Evolutionary conservation across 2,113 vertebrate genomes (phyloP).

Genomic region (Melanostigma gelatinosum): DNA sequence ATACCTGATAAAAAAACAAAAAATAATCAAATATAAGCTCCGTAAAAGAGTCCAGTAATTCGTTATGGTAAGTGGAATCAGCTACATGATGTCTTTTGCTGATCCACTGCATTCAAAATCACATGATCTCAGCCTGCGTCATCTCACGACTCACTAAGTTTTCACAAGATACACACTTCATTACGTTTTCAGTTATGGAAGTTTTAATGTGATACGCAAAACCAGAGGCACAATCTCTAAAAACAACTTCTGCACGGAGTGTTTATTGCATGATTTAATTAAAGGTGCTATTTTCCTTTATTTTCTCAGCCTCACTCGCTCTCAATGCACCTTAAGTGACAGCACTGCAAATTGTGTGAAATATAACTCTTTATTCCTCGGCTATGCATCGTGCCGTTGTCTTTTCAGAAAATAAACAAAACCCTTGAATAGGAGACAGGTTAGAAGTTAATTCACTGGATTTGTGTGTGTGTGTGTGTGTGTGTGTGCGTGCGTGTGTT

Average conservation of each 20-base stretch:
- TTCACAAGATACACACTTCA: slow-evolving; percentile 28
- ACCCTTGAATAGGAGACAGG: slow-evolving; percentile 9
- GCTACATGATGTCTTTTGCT: background rate
- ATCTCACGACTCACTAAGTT: slow-evolving; percentile 41
- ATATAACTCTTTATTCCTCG: slow-evolving; percentile 14
- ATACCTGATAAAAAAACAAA: slow-evolving; percentile 77
- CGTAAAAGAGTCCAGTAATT: background rate
- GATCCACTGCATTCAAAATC: slow-evolving; percentile 10
- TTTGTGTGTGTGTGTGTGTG: background rate
- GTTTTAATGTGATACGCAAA: slow-evolving; percentile 9
- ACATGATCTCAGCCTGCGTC: background rate
- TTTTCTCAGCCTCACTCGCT: slow-evolving; percentile 26
- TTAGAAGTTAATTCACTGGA: background rate
- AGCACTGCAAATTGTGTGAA: slow-evolving; percentile 40
- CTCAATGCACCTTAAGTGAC: slow-evolving; percentile 39
- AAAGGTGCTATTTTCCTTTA: slow-evolving; percentile 35
- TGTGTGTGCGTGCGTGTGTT: background rate
- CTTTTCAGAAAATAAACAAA: background rate
- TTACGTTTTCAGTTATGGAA: slow-evolving; percentile 17
- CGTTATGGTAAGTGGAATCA: background rate
- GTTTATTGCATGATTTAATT: slow-evolving; percentile 9
- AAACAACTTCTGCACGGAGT: slow-evolving; percentile 34
- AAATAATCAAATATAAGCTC: background rate
- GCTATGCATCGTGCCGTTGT: background rate
- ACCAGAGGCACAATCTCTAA: slow-evolving; percentile 35